phyloP scores from a whole-genome alignment of 1,140 invertebrate species.

The Trichonephila inaurata region DNA sequence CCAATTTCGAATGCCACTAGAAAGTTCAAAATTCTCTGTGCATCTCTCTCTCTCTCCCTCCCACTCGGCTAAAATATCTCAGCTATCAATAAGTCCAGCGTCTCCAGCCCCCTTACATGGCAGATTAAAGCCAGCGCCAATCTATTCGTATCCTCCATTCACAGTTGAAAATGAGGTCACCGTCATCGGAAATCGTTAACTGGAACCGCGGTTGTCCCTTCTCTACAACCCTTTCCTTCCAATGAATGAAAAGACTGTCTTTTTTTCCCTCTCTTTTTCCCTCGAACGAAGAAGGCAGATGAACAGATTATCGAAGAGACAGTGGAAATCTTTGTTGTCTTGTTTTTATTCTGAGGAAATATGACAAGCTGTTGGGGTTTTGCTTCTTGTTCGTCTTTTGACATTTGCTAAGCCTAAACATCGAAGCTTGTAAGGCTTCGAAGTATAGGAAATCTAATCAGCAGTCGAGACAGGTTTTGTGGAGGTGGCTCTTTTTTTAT shows the following conservation, averaged over 20 bases:
- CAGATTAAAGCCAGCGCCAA: conserved; percentile 49
- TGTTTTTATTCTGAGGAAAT: not conserved
- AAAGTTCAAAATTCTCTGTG: not conserved
- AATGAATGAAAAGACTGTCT: conserved; percentile 24
- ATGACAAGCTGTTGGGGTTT: not conserved
- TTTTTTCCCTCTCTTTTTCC: not conserved
- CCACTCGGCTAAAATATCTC: not conserved
- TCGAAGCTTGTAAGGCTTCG: not conserved
- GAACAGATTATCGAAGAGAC: conserved; percentile 36
- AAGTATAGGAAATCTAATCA: not conserved
- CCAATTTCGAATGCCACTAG: not conserved
- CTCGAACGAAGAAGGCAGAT: not conserved
- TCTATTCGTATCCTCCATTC: conserved; percentile 50
- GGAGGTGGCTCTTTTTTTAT: not conserved
- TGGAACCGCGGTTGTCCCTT: not conserved
- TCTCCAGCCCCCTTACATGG: not conserved
- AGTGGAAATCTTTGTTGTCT: conserved; percentile 22
- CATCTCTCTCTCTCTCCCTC: not conserved
- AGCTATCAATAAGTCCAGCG: conserved; percentile 15
- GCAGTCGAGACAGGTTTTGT: not conserved
- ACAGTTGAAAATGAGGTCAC: conserved; percentile 55
- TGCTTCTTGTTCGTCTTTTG: not conserved
- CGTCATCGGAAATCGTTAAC: conserved; percentile 67
- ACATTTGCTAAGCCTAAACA: not conserved
- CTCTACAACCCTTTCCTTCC: conserved; percentile 39